Conservation (phyloP, 2,888 invertebrate species). For the Sympetrum striolatum region DNA sequence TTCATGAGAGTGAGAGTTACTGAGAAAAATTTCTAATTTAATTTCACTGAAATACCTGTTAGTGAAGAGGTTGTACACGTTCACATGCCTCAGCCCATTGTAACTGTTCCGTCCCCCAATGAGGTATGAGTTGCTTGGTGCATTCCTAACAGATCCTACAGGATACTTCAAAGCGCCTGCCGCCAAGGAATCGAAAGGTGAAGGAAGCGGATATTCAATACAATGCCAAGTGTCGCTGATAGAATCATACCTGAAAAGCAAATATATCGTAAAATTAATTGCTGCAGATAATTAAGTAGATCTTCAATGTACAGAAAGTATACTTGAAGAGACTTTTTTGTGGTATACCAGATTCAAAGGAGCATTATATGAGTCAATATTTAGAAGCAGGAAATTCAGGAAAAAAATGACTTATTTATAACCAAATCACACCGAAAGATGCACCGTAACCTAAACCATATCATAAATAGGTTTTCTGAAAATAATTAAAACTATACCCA, state of each 20-base stretch:
- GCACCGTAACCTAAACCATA: too few relatives aligned
- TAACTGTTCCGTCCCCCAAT: constrained; percentile 14
- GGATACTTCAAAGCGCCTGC: neutral
- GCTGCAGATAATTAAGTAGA: neutral
- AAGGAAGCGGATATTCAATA: neutral
- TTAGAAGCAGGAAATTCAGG: too few relatives aligned
- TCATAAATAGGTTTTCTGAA: too few relatives aligned
- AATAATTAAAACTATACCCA: too few relatives aligned
- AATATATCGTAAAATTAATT: neutral
- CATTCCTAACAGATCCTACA: neutral
- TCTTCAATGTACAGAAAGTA: neutral
- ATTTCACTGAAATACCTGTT: neutral
- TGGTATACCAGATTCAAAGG: too few relatives aligned
- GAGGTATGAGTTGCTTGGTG: neutral
- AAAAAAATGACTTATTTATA: too few relatives aligned
- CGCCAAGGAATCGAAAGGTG: constrained; percentile 2
- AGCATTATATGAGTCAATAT: too few relatives aligned
- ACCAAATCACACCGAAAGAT: too few relatives aligned
- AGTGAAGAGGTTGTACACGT: neutral
- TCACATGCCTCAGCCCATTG: constrained; percentile 2
- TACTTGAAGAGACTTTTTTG: too few relatives aligned
- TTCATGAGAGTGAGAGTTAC: too few relatives aligned
- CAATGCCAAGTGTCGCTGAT: constrained; percentile 1
- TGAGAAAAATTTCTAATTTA: too few relatives aligned
- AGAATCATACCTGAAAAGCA: constrained; percentile 1